Evolutionary conservation across 2,797 vertebrate genomes (phyloP), one percentile per base, ranked within the genome.

Genomic region (Phylloscopus collybita): DNA sequence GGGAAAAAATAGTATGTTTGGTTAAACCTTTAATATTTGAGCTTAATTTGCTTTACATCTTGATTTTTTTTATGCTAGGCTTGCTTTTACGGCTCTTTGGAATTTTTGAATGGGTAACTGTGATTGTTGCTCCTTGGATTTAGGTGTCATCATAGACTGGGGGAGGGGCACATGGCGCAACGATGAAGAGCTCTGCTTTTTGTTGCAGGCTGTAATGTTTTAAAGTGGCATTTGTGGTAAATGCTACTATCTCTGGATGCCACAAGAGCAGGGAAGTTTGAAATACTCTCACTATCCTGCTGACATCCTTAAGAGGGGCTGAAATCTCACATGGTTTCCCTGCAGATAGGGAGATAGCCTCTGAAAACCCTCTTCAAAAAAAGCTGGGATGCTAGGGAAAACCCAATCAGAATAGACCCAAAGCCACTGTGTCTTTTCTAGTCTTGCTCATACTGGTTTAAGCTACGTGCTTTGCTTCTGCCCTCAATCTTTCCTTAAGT

Each of bases 1-100:
- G 50, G 96, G 40, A 93, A 96, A 91, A 93, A 97, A 97, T 94
- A 96, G 90, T 36, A 92, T 22, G 60, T 85, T 91, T 67, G 59
- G 61, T 93, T 83, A 91, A 75, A 67, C 5, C 19, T 73, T 71
- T 70, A 42, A 20, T 45, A 83, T 74, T 80, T 27, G 4, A 13
- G 16, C 54, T 47, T 75, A 50, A 73, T 86, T 78, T 80, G 10
- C 16, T 76, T 50, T 32, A 76, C 54, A 21, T 88, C 15, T 81
- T 86, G 15, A 64, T 50, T 87, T 92, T 92, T 79, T 92, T 79
- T 81, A 50, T 53, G 56, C 6, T 75, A 62, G 21, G 25, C 10
- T 75, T 59, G 7, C 25, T 85, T 82, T 88, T 62, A 67, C 20
- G 29, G 7, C 62, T 53, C 61, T 65, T 65, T 38, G 21, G 25